These are phyloP conservation scores for Hypsopygia costalis DNA, from an alignment of 2,888 invertebrate species.

Conservation along the genomic window DNA sequence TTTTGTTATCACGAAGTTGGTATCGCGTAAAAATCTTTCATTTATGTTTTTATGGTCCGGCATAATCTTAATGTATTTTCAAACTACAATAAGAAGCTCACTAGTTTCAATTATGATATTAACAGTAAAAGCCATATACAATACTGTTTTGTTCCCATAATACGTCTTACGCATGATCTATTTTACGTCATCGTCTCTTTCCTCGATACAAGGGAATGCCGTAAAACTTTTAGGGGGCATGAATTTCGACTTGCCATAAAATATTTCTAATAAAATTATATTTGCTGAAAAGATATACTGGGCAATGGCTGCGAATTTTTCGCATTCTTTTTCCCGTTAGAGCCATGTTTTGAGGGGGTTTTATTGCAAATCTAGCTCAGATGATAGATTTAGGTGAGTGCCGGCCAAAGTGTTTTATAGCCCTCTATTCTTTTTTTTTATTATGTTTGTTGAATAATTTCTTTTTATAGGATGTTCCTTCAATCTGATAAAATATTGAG, in stretches of 20 bases:
- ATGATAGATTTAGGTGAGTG: constrained; percentile 12
- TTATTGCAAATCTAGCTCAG: constrained; percentile 17
- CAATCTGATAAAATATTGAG: background rate
- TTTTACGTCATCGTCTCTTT: constrained; percentile 37
- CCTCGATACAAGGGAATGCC: constrained; percentile 36
- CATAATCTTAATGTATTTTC: too few relatives aligned
- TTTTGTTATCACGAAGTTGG: too few relatives aligned
- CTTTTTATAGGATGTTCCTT: background rate
- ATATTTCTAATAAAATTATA: constrained; percentile 62
- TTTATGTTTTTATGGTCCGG: too few relatives aligned
- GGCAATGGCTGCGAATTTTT: constrained; percentile 15
- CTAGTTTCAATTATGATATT: constrained; percentile 25
- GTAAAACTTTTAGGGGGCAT: constrained; percentile 56
- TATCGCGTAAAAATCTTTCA: too few relatives aligned
- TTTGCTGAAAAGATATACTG: constrained; percentile 35
- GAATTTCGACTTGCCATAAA: constrained; percentile 44
- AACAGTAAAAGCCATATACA: constrained; percentile 35
- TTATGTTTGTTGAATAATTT: constrained; percentile 4
- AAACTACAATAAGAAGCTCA: too few relatives aligned
- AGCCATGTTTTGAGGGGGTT: constrained; percentile 13
- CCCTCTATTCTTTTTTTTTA: constrained; percentile 2
- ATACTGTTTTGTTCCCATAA: constrained; percentile 25
- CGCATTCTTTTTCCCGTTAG: constrained; percentile 16
- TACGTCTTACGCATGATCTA: constrained; percentile 35
- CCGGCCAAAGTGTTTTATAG: constrained; percentile 9